Evolutionary conservation across 64 coral and sea anemone genomes (phyloP), one percentile per base, ranked within the genome.

Genomic region (Stichodactyla mertensii): DNA sequence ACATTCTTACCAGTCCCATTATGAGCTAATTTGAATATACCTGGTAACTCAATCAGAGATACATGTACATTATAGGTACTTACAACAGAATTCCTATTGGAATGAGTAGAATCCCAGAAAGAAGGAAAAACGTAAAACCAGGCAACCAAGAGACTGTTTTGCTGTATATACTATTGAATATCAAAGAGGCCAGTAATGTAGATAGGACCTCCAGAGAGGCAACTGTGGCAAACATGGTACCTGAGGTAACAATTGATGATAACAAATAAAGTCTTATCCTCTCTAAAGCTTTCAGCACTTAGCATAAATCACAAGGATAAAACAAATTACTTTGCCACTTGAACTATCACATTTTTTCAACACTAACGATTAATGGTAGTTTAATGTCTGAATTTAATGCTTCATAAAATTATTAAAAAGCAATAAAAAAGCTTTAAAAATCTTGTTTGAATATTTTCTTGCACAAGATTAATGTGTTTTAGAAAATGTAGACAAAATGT

Each of bases 111-210:
- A 96, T 52, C 2, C 84, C 94, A 18, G 94, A 87, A 71, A 92
- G 88, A 13, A 96, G 82, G 53, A 90, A 93, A 85, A 93, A 96
- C 0, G 80, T 79, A 66, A 93, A 92, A 28, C 94, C 94, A 55
- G 91, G 94, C 10, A 71, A 8, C 91, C 94, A 93, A 22, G 86
- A 74, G 77, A 96, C 84, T 16, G 91, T 96, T 55, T 59, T 69
- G 59, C 88, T 93, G 85, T 96, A 96, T 51, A 93, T 61, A 82
- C 20, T 90, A 69, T 96, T 96, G 71, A 96, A 96, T 52, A 96
- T 96, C 26, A 96, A 12, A 7, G 94, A 96, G 7, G 88, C 94
- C 55, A 96, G 52, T 11, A 93, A 61, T 51, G 92, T 87, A 57
- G 86, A 92, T 26, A 93, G n/a, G 20, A 96, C 91, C 71, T 96